A percentile compares a stretch with the other conserved stretches of the same genome.
Evolutionary conservation across 2,113 vertebrate genomes (phyloP).

Genomic region (Meles meles): DNA sequence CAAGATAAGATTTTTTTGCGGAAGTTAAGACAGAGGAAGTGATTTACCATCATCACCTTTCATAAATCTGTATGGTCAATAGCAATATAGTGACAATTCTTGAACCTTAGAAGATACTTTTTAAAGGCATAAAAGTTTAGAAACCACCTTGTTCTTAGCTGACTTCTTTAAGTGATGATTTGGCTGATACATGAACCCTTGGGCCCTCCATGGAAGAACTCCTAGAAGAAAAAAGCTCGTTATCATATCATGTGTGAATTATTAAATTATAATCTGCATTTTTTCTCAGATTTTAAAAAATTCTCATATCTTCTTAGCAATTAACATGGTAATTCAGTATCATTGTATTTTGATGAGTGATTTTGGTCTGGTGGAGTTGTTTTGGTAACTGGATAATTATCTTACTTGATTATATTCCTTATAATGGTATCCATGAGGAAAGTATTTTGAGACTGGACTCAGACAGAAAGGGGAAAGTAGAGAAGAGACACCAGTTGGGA

Average conservation of each 20-base stretch:
- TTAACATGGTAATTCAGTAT: not conserved
- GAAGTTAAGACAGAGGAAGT: not conserved
- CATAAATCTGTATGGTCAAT: not conserved
- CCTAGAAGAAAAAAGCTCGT: not conserved
- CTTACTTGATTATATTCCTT: constrained; percentile 8
- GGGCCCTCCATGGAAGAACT: not conserved
- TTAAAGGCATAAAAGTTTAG: not conserved
- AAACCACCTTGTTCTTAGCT: not conserved
- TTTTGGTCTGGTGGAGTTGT: not conserved
- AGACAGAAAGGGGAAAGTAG: not conserved
- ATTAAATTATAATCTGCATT: not conserved
- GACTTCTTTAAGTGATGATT: not conserved
- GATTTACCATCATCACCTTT: not conserved
- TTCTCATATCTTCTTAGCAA: not conserved
- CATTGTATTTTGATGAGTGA: not conserved
- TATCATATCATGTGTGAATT: not conserved
- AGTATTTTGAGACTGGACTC: not conserved
- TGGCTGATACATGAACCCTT: not conserved
- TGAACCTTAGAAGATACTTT: not conserved
- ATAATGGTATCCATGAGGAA: not conserved
- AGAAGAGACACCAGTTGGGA: not conserved
- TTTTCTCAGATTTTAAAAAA: not conserved
- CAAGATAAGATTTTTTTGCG: not conserved
- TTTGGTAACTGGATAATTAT: not conserved
- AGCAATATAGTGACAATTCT: not conserved